These are phyloP conservation scores for Electrophaes corylata DNA, from an alignment of 2,888 invertebrate genomes.

Conservation along the genomic window DNA sequence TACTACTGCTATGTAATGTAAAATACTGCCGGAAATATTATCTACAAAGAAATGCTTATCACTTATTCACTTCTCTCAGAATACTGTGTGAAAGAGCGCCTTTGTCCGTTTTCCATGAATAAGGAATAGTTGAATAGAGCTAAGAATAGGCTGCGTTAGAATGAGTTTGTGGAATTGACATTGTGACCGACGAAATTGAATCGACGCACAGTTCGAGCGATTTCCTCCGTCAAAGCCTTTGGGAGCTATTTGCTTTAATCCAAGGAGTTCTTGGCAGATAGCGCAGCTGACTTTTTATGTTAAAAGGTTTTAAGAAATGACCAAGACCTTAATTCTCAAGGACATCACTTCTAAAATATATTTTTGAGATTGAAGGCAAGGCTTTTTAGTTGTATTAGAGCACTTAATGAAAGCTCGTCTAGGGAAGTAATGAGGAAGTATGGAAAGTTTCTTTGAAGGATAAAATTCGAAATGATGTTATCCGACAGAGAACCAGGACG, in stretches of 20 bases:
- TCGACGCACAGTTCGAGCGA: slow-evolving; percentile 31
- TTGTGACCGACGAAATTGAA: slow-evolving; percentile 36
- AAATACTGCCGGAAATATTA: not conserved
- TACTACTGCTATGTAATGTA: too few species aligned
- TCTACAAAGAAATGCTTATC: not conserved
- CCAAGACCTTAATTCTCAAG: too few species aligned
- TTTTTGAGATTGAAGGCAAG: too few species aligned
- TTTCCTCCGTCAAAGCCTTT: slow-evolving; percentile 23
- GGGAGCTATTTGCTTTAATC: slow-evolving; percentile 21
- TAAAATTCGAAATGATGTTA: too few species aligned
- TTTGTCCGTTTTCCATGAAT: slow-evolving; percentile 4
- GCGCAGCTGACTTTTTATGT: slow-evolving; percentile 6
- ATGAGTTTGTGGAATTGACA: slow-evolving; percentile 26
- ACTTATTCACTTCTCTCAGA: not conserved
- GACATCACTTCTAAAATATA: too few species aligned
- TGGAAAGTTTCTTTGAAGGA: too few species aligned
- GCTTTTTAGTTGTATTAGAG: too few species aligned
- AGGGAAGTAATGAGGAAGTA: too few species aligned
- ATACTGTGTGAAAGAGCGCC: not conserved
- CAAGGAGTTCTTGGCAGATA: slow-evolving; percentile 23
- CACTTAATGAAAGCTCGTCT: too few species aligned
- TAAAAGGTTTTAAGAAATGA: not conserved
- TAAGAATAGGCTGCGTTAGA: slow-evolving; percentile 14
- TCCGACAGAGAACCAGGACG: too few species aligned
- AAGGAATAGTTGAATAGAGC: slow-evolving; percentile 11